Evolutionary conservation across 2,113 vertebrate species (phyloP).

Genomic region (Pachycephala philippinensis): DNA sequence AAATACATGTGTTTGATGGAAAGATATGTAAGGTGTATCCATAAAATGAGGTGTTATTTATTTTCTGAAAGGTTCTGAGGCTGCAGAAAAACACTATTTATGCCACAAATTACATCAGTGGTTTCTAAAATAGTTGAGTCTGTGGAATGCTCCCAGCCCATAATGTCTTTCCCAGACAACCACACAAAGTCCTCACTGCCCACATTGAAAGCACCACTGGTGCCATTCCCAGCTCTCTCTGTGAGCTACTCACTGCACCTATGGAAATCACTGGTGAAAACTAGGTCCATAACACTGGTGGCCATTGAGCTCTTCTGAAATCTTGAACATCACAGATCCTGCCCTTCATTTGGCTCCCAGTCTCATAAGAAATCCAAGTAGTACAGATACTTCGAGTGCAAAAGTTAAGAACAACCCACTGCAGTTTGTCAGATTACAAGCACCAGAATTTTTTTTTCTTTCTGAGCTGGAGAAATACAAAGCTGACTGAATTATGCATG

Average conservation of each 20-base stretch:
- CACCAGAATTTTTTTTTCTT: background rate
- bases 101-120: background rate
- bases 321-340: background rate
- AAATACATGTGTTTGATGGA: background rate
- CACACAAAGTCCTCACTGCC: background rate
- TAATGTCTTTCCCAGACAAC: background rate
- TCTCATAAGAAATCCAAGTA: background rate
- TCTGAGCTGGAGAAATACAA: background rate
- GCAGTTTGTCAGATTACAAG: background rate
- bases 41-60: background rate
- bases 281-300: rapidly evolving
- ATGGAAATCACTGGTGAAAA: background rate
- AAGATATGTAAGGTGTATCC: background rate
- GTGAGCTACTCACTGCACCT: background rate
- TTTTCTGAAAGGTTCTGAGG: background rate
- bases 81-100: background rate
- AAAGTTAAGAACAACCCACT: background rate
- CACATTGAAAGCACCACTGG: background rate
- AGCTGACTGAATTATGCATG: background rate
- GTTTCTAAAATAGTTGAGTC: background rate
- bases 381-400: rapidly evolving
- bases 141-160: background rate
- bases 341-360: background rate
- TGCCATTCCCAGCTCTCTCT: background rate
- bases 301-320: background rate